These are phyloP conservation scores for Heliconius cydno DNA, from an alignment of 2,888 invertebrate species.

Conservation along the genomic window DNA sequence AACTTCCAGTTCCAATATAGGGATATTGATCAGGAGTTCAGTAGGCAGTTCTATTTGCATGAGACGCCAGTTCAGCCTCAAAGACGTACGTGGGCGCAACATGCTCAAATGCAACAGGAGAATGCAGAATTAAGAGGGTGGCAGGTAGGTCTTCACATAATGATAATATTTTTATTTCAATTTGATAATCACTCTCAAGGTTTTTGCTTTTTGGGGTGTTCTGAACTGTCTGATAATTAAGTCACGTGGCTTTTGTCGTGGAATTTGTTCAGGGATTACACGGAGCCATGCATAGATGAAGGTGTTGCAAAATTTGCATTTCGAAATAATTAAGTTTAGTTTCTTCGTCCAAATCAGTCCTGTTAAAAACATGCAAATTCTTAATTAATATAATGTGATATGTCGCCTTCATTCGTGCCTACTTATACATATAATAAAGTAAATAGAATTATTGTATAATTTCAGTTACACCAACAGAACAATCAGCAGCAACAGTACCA, in stretches of 20 bases:
- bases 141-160: conserved; percentile 62
- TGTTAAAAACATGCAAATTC: background rate
- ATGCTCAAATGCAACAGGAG: conserved; percentile 84
- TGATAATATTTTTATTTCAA: background rate
- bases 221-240: background rate
- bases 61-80: conserved; percentile 84
- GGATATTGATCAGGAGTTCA: conserved; percentile 62
- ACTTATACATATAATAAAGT: background rate
- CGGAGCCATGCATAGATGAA: background rate
- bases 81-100: conserved; percentile 87
- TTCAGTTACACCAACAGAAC: conserved; percentile 70
- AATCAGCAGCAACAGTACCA: conserved; percentile 54
- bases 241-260: no score
- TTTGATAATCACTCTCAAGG: background rate
- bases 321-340: background rate
- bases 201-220: conserved; percentile 10
- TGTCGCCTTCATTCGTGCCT: background rate
- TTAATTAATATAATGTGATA: no score
- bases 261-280: background rate
- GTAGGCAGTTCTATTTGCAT: conserved; percentile 90
- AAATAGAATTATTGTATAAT: background rate
- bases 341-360: background rate
- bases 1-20: conserved; percentile 64
- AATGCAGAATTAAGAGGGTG: conserved; percentile 81
- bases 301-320: background rate